Conservation (phyloP, 2,888 invertebrate genomes). For the Monoplex corrugatus region DNA sequence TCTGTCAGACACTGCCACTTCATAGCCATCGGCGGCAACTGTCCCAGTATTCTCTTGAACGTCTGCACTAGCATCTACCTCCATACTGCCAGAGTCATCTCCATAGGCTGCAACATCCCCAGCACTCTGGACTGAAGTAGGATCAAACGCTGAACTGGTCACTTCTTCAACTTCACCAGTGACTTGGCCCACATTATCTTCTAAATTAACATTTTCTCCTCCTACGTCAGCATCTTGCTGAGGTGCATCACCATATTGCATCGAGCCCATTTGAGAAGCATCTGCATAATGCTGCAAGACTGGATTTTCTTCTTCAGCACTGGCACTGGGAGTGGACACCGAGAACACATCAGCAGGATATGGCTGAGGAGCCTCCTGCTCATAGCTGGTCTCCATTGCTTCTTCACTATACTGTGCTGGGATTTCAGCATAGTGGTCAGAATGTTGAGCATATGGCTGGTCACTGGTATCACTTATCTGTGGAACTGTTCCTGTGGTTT, state of each 20-base stretch:
- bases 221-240: background rate
- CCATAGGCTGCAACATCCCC: background rate
- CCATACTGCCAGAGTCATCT: background rate
- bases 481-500: background rate
- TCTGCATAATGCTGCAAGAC: background rate
- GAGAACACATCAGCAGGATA: background rate
- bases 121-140: background rate
- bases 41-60: too few species aligned
- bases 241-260: background rate
- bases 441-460: background rate
- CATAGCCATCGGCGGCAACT: too few species aligned
- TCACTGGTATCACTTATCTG: background rate
- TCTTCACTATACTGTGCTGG: conserved; percentile 2
- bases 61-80: too few species aligned
- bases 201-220: background rate
- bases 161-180: conserved; percentile 2
- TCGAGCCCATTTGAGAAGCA: background rate
- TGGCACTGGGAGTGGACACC: background rate
- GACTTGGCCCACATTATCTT: background rate
- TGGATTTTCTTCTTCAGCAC: background rate
- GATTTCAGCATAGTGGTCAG: background rate
- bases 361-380: background rate
- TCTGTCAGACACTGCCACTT: background rate
- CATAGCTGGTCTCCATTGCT: background rate
- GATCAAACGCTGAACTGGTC: background rate